Evolutionary conservation across 2,888 invertebrate genomes (phyloP), one percentile per base, ranked within the genome.

Genomic region (Lithophane socia): DNA sequence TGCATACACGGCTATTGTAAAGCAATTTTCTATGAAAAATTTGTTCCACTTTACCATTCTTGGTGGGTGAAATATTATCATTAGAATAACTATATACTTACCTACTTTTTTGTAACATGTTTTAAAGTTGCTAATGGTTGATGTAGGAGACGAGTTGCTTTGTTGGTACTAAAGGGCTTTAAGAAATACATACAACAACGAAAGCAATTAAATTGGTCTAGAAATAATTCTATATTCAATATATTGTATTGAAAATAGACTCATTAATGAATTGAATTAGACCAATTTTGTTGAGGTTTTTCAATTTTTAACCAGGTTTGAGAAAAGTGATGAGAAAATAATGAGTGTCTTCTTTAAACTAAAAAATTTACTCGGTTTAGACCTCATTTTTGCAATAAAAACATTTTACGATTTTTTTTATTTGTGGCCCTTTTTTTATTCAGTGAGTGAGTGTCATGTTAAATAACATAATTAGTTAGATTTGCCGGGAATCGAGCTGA

Each of bases 1-100:
- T 86, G 73, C 75, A 85, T 76, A 64, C 75, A 61, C 61, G 67
- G 58, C 78, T 79, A 75, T 86, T 82, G 81, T 83, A 75, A 81
- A 85, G 74, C 77, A 79, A 83, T 79, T 82, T 78, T 77, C 42
- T 12, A 72, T 78, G 72, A 77, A 52, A 77, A 86, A 75, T 77
- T 52, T 73, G 61, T 77, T 84, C 58, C 61, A 70, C 42, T 81
- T 70, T 61, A 66, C 54, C 65, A 58, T 75, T 56, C 49, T 44
- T 54, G 74, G 77, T 60, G 47, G 21, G 66, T 77, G 49, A 77
- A 65, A 71, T 71, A 67, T 63, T 70, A 67, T 47, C n/a, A 77
- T 65, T 54, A 4, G 29, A 42, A 47, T 24, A 37, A 37, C 37
- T 3, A 37, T 37, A 37, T 37, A 37, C 37, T 2, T 37, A 37